These are phyloP conservation scores for Tribolium freemani DNA, from an alignment of 2,888 invertebrate species.

Conservation along the genomic window DNA sequence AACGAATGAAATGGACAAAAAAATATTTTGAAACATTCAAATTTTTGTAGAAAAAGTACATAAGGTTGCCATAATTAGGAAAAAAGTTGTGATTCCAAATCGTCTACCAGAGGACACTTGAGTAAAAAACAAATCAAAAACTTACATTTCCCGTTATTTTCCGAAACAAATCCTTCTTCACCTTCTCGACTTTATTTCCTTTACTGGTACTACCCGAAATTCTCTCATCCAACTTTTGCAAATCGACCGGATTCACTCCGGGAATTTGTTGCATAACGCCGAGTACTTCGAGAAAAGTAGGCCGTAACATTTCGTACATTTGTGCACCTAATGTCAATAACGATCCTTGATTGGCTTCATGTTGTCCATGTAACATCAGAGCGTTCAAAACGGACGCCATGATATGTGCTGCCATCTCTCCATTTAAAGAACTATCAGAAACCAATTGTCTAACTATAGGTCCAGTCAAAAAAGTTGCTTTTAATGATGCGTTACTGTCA, in stretches of 20 bases:
- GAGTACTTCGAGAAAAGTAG: conserved; percentile 80
- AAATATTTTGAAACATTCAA: no score
- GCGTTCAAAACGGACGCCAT: conserved; percentile 81
- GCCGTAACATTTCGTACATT: conserved; percentile 87
- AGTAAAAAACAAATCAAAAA: not conserved
- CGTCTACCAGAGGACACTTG: no score
- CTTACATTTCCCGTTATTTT: conserved; percentile 85
- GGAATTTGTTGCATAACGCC: conserved; percentile 84
- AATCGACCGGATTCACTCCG: conserved; percentile 82
- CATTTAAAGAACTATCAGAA: conserved; percentile 74
- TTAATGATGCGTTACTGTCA: conserved; percentile 86
- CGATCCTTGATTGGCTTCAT: conserved; percentile 88
- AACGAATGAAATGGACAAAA: no score
- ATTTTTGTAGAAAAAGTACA: no score
- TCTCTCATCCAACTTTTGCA: conserved; percentile 90
- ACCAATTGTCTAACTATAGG: conserved; percentile 79
- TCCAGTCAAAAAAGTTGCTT: conserved; percentile 82
- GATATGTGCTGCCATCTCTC: conserved; percentile 79
- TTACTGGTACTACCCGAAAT: conserved; percentile 77
- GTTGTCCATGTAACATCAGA: conserved; percentile 89
- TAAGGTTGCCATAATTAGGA: no score
- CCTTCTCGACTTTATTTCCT: conserved; percentile 88
- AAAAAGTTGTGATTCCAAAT: no score
- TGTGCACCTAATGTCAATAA: conserved; percentile 86
- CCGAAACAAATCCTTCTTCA: conserved; percentile 91